These are phyloP conservation scores for Phataginus tricuspis DNA, from an alignment of 2,797 vertebrate genomes.

Conservation along the genomic window DNA sequence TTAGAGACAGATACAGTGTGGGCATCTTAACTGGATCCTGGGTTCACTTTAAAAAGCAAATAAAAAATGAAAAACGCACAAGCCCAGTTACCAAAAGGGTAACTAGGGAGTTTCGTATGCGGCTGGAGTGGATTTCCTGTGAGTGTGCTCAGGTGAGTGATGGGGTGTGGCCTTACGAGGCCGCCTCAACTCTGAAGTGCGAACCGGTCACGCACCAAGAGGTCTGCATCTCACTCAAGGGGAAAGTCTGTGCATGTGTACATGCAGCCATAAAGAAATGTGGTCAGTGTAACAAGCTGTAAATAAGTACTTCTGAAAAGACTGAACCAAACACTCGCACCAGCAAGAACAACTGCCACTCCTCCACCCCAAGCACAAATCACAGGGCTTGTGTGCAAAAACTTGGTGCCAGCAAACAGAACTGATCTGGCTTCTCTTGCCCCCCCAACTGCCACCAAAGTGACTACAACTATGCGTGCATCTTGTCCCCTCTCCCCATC, in stretches of 20 bases:
- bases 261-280: background rate
- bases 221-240: background rate
- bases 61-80: background rate
- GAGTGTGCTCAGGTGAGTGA: background rate
- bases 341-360: background rate
- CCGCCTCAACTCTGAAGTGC: background rate
- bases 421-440: background rate
- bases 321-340: background rate
- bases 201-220: background rate
- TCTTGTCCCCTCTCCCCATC: background rate
- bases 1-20: background rate
- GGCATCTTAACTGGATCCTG: background rate
- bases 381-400: background rate
- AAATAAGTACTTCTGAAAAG: background rate
- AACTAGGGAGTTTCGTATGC: background rate
- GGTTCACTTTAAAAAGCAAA: background rate
- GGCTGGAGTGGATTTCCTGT: background rate
- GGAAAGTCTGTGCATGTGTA: accelerated
- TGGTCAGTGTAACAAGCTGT: background rate
- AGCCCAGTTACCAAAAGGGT: background rate
- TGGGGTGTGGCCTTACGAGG: background rate
- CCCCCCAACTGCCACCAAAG: too few relatives aligned
- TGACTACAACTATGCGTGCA: background rate
- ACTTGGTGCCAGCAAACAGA: background rate
- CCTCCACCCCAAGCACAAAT: background rate